Conservation (phyloP, 1,140 invertebrate species). For the Oryzaephilus surinamensis region DNA sequence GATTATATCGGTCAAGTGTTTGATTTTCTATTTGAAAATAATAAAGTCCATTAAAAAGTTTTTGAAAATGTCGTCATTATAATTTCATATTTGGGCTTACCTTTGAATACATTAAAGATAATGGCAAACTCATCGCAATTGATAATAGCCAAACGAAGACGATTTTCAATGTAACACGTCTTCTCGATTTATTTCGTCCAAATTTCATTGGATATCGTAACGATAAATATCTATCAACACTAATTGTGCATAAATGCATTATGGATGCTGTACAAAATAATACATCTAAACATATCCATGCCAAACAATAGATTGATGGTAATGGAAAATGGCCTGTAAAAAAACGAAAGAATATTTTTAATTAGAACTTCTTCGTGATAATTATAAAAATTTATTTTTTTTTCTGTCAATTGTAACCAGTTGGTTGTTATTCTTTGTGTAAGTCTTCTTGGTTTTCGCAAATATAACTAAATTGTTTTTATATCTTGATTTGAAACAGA, state of each 20-base stretch:
- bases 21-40: neutral
- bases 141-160: conserved; percentile 84
- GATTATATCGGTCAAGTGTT: conserved; percentile 1
- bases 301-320: conserved; percentile 67
- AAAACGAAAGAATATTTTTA: conserved; percentile 6
- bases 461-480: too few relatives aligned
- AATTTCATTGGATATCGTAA: conserved; percentile 81
- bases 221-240: conserved; percentile 81
- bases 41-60: conserved; percentile 1
- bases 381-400: too few relatives aligned
- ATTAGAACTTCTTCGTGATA: conserved; percentile 5
- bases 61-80: neutral
- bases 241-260: conserved; percentile 92
- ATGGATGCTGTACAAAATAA: conserved; percentile 92
- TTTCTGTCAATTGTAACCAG: too few relatives aligned
- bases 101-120: conserved; percentile 81
- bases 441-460: too few relatives aligned
- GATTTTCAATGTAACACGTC: conserved; percentile 78
- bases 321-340: conserved; percentile 73
- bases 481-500: too few relatives aligned
- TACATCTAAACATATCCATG: conserved; percentile 87
- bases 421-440: too few relatives aligned
- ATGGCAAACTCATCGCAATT: conserved; percentile 76
- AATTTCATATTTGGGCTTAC: conserved; percentile 36
- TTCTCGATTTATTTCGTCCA: conserved; percentile 77